These are phyloP conservation scores for Megalopta genalis DNA, from an alignment of 1,140 invertebrate species.

Conservation along the genomic window DNA sequence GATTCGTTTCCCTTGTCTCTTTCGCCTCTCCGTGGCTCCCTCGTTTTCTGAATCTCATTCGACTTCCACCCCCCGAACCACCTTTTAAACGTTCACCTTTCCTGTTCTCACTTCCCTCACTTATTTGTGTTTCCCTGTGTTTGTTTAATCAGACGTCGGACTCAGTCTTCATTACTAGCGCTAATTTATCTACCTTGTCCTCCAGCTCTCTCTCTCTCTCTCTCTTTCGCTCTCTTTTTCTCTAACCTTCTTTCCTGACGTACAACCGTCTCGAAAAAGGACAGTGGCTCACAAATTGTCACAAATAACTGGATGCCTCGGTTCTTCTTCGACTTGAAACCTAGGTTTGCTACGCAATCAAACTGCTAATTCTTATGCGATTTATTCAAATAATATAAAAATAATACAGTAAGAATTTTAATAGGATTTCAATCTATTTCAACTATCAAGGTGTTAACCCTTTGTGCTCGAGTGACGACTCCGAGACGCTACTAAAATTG, in stretches of 20 bases:
- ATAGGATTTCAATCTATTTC: no score
- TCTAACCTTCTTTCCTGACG: slow-evolving; percentile 28
- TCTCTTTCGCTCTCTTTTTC: slow-evolving; percentile 59
- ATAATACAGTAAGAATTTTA: no score
- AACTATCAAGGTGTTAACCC: no score
- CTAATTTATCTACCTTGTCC: slow-evolving; percentile 76
- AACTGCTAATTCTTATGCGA: no score
- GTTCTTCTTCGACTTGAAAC: slow-evolving; percentile 41
- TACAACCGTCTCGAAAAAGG: slow-evolving; percentile 39
- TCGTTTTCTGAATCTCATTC: slow-evolving; percentile 20
- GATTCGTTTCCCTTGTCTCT: slow-evolving; percentile 45
- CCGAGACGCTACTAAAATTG: no score
- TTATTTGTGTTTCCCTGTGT: slow-evolving; percentile 73
- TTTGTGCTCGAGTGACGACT: no score
- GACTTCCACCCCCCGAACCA: neutral
- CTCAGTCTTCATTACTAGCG: slow-evolving; percentile 76
- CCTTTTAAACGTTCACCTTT: slow-evolving; percentile 10
- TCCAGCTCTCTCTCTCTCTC: slow-evolving; percentile 59
- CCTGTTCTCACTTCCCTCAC: slow-evolving; percentile 50
- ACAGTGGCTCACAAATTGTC: slow-evolving; percentile 41
- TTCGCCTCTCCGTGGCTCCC: neutral
- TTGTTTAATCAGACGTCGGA: slow-evolving; percentile 77
- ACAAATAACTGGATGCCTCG: slow-evolving; percentile 44
- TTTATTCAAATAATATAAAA: no score
- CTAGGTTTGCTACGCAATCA: neutral